Evolutionary conservation across 2,113 vertebrate genomes (phyloP).

Genomic region (Alces alces): DNA sequence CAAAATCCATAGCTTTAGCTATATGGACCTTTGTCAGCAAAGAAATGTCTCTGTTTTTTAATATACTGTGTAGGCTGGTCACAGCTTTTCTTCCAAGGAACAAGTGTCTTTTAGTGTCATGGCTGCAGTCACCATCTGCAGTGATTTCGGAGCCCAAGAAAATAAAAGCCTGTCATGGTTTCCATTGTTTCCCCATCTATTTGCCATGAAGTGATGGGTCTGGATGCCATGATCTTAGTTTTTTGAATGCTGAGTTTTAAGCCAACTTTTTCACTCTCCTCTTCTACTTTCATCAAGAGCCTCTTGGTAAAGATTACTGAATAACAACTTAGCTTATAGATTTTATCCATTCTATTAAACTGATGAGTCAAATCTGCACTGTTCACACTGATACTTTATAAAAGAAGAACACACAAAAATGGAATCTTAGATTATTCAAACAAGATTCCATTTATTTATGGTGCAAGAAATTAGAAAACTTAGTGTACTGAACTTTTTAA

Average conservation of each 20-base stretch:
- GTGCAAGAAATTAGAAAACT: background rate
- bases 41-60: background rate
- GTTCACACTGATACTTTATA: background rate
- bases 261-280: background rate
- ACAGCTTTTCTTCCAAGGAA: background rate
- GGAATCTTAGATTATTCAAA: background rate
- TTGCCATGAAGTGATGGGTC: background rate
- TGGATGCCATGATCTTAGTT: background rate
- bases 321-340: background rate
- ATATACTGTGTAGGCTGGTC: background rate
- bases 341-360: background rate
- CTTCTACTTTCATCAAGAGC: background rate
- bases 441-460: background rate
- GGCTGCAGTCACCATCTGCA: background rate
- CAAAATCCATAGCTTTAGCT: background rate
- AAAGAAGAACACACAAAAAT: background rate
- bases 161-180: background rate
- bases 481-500: background rate
- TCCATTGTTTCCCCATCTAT: background rate
- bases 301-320: background rate
- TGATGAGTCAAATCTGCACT: background rate
- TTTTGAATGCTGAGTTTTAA: background rate
- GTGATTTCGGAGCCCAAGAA: background rate
- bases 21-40: background rate
- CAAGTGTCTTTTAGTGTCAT: background rate